Evolutionary conservation across 2,113 vertebrate species (phyloP).

Genomic region (Grantiella picta): DNA sequence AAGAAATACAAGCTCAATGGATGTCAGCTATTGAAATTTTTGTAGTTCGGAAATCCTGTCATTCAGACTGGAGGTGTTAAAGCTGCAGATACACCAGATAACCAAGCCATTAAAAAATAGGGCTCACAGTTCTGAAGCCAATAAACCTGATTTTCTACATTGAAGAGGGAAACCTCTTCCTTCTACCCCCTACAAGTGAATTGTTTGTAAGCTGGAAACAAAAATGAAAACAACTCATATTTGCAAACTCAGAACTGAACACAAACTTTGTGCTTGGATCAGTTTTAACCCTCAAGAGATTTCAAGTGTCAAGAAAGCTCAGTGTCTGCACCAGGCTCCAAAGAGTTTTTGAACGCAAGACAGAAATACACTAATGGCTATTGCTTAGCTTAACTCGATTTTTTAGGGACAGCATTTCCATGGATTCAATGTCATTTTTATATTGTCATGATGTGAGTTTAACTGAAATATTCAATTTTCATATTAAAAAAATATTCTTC

Average conservation of each 20-base stretch:
- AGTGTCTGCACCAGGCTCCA: neutral
- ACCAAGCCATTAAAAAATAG: neutral
- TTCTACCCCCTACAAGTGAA: neutral
- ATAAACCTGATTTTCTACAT: neutral
- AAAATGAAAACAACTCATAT: neutral
- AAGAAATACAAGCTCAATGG: conserved; percentile 3
- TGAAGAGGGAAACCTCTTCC: neutral
- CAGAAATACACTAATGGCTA: neutral
- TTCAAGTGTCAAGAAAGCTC: neutral
- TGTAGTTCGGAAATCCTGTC: conserved; percentile 26
- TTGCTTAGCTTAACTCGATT: neutral
- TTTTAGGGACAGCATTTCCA: neutral
- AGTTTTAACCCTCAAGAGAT: neutral
- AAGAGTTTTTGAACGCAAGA: neutral
- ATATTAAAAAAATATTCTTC: neutral
- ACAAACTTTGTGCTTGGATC: neutral
- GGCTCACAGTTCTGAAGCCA: neutral
- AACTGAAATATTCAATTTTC: neutral
- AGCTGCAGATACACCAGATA: neutral
- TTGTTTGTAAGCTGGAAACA: neutral
- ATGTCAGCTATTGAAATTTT: conserved; percentile 26
- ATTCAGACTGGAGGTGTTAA: neutral
- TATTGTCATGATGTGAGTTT: neutral
- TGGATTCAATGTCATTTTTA: neutral
- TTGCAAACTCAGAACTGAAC: neutral